phyloP scores from a whole-genome alignment of 2,888 invertebrate genomes.

The Blastobasis adustella region DNA sequence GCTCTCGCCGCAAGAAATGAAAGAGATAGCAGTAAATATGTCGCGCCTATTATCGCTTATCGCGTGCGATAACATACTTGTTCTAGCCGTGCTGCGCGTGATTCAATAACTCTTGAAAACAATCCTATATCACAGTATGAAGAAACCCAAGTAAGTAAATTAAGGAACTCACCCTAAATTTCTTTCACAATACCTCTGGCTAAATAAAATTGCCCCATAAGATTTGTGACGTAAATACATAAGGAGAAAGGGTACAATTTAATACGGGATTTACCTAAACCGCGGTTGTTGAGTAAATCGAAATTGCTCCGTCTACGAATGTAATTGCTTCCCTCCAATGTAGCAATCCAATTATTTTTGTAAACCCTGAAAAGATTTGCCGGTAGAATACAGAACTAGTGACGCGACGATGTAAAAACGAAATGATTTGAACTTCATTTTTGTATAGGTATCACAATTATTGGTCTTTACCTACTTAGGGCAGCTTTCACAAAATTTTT shows the following conservation, averaged over 20 bases:
- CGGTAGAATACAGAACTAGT: slow-evolving; percentile 33
- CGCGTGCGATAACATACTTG: too few species aligned
- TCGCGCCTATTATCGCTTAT: too few species aligned
- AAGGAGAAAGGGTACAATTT: slow-evolving; percentile 41
- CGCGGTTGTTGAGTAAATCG: slow-evolving; percentile 52
- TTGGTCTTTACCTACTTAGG: too few species aligned
- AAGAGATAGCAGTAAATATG: too few species aligned
- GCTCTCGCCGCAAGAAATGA: too few species aligned
- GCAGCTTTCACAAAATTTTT: too few species aligned
- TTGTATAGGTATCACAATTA: too few species aligned
- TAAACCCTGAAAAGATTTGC: slow-evolving; percentile 62
- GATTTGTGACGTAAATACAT: slow-evolving; percentile 50
- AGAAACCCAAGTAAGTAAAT: too few species aligned
- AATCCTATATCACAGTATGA: too few species aligned
- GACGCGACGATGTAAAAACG: slow-evolving; percentile 12
- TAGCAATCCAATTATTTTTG: slow-evolving; percentile 67
- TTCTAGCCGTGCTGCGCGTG: too few species aligned
- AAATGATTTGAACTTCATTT: slow-evolving; percentile 31
- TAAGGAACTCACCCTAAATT: too few species aligned
- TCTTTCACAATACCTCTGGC: slow-evolving; percentile 3
- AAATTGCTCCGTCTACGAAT: slow-evolving; percentile 55
- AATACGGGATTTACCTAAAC: slow-evolving; percentile 56
- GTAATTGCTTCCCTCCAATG: slow-evolving; percentile 66
- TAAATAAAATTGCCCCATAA: slow-evolving; percentile 41
- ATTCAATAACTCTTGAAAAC: too few species aligned